Evolutionary conservation across 2,888 invertebrate species (phyloP), one percentile per base, ranked within the genome.

Genomic region (Cataglyphis rosenhaueri): DNA sequence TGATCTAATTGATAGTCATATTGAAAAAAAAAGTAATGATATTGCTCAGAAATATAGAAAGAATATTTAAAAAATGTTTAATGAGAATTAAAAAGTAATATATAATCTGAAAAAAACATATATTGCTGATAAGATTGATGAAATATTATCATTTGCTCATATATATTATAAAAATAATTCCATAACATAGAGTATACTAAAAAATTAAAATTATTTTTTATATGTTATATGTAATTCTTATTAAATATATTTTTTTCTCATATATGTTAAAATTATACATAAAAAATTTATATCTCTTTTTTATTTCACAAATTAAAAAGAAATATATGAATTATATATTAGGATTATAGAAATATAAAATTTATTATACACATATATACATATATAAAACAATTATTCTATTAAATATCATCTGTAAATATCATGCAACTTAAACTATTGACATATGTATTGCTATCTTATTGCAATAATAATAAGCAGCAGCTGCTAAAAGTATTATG

Each of bases 1-100:
- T 64, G 71, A 82, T 86, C 83, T 82, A 83, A 76, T 29, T 29
- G 29, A 29, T 29, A 29, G 29, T 87, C 83, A 35, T n/a, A 48
- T 88, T 88, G 64, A 83, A 85, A 52, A 52, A 52, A 52, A 65
- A 12, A 83, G 21, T 75, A 18, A 57, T 48, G 15, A 21, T 41
- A 59, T 61, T 18, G 41, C n/a, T 8, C 18, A 61, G 15, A 18
- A 44, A 62, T 6, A 52, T 15, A 48, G 3, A 64, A 48, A 10
- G 1, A 25, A 41, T 35, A 1, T 29, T 18, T 15, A 3, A 15
- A 35, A 52, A 57, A 73, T 41, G 10, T 38, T 52, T 52, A 25
- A 41, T 59, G 0, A 73, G 4, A 0, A 35, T 0, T 59, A 10
- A 18, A 73, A 38, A 52, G 25, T 21, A 38, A 25, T 38, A n/a